Conservation (phyloP, 2,888 invertebrate species). For the Microdon myrmicae region DNA sequence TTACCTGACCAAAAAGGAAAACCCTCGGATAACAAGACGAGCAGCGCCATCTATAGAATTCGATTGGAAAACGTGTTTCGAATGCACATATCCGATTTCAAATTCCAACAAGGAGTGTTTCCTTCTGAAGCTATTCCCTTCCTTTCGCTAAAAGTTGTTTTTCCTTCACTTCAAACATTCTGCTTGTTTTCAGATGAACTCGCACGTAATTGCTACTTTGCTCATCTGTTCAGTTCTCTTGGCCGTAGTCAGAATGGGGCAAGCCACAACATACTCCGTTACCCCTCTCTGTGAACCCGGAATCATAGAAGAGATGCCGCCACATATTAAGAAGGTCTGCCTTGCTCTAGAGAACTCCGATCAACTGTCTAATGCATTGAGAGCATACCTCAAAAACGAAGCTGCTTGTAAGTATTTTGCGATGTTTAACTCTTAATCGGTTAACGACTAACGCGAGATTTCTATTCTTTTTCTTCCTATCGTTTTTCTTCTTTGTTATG, state of each 20-base stretch:
- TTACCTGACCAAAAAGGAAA: too few species aligned
- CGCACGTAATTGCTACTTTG: constrained; percentile 58
- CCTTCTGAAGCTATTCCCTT: constrained; percentile 2
- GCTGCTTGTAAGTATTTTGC: constrained; percentile 65
- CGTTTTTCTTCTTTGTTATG: background rate
- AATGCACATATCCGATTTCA: too few species aligned
- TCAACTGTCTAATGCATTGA: constrained; percentile 63
- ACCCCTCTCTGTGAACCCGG: constrained; percentile 71
- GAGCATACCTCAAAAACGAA: constrained; percentile 65
- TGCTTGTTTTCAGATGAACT: constrained; percentile 58
- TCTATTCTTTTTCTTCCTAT: background rate
- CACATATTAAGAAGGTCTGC: constrained; percentile 71
- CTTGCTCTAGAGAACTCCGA: constrained; percentile 68
- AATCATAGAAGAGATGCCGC: constrained; percentile 70
- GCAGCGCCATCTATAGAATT: too few species aligned
- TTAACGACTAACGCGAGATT: too few species aligned
- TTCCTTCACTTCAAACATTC: background rate
- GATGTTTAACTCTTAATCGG: background rate
- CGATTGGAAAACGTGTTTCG: too few species aligned
- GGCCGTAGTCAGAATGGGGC: constrained; percentile 53
- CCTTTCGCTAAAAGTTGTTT: constrained; percentile 32
- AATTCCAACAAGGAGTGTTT: too few species aligned
- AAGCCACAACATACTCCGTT: constrained; percentile 63
- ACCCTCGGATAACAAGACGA: too few species aligned
- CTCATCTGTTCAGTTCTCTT: constrained; percentile 54